A percentile compares a stretch with the other conserved stretches of the same genome.
These are phyloP conservation scores for Zygaena filipendulae DNA, from an alignment of 2,888 invertebrate genomes.

Conservation along the genomic window DNA sequence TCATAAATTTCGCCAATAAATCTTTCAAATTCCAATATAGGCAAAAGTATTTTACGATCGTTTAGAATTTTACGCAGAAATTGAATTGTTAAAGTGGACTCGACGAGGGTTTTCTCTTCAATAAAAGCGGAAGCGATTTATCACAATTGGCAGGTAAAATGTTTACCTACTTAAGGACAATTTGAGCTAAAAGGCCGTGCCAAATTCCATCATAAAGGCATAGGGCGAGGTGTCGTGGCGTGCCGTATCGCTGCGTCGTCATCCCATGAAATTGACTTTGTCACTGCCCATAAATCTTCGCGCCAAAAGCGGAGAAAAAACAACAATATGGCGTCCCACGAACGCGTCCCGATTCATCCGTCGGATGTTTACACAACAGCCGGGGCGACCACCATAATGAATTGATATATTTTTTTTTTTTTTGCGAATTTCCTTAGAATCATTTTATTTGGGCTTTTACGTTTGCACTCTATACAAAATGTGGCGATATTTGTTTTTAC, in stretches of 20 bases:
- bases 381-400: no score
- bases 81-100: constrained; percentile 45
- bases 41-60: no score
- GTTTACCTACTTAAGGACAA: constrained; percentile 54
- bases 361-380: constrained; percentile 61
- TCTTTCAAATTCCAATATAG: no score
- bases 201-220: constrained; percentile 47
- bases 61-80: constrained; percentile 35
- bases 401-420: no score
- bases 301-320: constrained; percentile 36
- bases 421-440: constrained; percentile 34
- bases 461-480: no score
- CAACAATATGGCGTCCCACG: constrained; percentile 33
- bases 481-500: no score
- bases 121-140: constrained; percentile 40
- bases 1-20: no score
- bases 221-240: constrained; percentile 27
- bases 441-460: no score
- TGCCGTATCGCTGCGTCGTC: constrained; percentile 39
- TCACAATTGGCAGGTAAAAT: constrained; percentile 62
- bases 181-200: constrained; percentile 54
- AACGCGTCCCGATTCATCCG: constrained; percentile 35
- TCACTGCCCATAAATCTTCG: constrained; percentile 62
- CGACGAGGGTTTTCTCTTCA: constrained; percentile 20
- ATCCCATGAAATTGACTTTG: constrained; percentile 63